Conservation (phyloP, 2,113 vertebrate species). For the Grammomys surdaster region DNA sequence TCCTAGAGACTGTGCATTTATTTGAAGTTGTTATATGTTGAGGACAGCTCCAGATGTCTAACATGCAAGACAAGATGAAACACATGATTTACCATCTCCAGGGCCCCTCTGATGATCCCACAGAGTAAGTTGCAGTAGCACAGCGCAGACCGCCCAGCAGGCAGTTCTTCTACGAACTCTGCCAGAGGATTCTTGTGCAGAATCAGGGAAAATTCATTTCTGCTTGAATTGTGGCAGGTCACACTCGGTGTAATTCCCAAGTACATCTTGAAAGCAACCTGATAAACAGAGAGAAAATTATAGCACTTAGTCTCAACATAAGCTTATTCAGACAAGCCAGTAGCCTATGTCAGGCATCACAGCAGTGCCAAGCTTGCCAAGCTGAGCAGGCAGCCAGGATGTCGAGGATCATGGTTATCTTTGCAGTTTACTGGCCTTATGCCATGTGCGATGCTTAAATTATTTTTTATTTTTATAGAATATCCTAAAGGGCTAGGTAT, state of each 20-base stretch:
- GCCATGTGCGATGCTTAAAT: background rate
- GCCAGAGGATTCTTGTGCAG: constrained; percentile 89
- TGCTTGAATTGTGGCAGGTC: constrained; percentile 82
- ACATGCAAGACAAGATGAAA: background rate
- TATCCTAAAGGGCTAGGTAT: background rate
- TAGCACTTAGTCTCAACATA: background rate
- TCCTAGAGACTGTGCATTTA: constrained; percentile 26
- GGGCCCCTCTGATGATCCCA: constrained; percentile 89
- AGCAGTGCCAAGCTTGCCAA: fast-evolving
- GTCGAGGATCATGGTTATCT: background rate
- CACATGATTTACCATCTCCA: constrained; percentile 88
- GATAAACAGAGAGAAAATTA: constrained; percentile 44
- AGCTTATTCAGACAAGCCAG: background rate
- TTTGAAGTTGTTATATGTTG: background rate
- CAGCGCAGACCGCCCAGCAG: constrained; percentile 85
- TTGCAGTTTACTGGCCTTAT: background rate
- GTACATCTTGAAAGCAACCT: constrained; percentile 92
- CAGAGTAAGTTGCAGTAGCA: constrained; percentile 89
- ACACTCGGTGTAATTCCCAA: constrained; percentile 88
- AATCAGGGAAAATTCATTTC: constrained; percentile 89
- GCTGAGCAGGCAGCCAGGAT: background rate
- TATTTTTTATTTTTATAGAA: constrained; percentile 5
- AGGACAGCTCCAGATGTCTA: background rate
- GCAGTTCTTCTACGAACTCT: constrained; percentile 89
- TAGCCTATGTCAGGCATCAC: background rate